phyloP scores from a whole-genome alignment of 2,797 vertebrate species.

The Oreortyx pictus region DNA sequence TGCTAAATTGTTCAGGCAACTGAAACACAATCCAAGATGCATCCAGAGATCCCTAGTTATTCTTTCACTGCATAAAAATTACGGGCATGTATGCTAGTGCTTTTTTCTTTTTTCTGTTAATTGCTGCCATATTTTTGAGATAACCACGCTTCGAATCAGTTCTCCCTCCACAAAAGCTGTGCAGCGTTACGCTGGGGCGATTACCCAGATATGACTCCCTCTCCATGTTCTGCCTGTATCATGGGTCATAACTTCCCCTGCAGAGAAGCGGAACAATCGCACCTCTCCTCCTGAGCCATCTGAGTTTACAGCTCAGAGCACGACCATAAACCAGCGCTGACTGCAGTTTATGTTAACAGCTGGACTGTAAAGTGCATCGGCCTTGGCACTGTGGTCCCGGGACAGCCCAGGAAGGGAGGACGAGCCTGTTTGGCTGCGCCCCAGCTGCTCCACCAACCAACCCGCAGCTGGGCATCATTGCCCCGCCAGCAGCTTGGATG shows the following conservation, averaged over 20 bases:
- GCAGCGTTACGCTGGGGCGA: background rate
- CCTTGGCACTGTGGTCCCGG: fast-evolving
- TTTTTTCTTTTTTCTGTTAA: background rate
- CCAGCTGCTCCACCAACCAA: background rate
- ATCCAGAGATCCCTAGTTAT: background rate
- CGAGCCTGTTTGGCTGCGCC: fast-evolving
- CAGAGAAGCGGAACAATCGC: fast-evolving
- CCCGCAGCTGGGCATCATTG: background rate
- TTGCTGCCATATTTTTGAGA: background rate
- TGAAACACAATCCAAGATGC: background rate
- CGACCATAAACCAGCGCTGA: background rate
- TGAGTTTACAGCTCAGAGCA: background rate
- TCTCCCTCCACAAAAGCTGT: background rate
- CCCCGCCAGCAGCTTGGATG: background rate
- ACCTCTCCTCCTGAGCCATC: background rate
- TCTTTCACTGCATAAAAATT: background rate
- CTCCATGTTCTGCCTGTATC: background rate
- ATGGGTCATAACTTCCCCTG: background rate
- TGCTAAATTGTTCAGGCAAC: background rate
- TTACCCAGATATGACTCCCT: background rate
- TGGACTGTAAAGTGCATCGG: background rate
- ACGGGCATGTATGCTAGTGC: background rate
- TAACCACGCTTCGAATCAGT: fast-evolving
- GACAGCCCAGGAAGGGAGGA: background rate
- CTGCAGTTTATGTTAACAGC: background rate